phyloP scores from a whole-genome alignment of 1,140 invertebrate genomes.

The Tenebrio molitor region DNA sequence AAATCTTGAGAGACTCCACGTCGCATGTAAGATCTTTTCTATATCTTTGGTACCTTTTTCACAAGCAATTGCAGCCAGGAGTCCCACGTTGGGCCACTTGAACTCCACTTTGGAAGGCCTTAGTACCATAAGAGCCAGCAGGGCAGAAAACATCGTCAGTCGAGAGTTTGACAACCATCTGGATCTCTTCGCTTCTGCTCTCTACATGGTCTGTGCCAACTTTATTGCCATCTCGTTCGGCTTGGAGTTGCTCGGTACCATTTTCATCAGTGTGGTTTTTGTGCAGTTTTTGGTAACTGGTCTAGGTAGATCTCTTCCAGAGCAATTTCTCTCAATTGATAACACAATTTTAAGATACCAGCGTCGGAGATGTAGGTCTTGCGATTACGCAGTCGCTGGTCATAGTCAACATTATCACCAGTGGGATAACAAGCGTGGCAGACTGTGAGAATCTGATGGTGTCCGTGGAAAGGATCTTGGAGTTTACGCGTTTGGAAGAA shows the following conservation, averaged over 20 bases:
- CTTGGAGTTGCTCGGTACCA: conserved; percentile 79
- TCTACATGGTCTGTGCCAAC: conserved; percentile 73
- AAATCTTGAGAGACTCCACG: conserved; percentile 16
- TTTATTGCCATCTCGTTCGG: conserved; percentile 79
- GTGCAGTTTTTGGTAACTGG: conserved; percentile 76
- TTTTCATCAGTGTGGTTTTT: conserved; percentile 78
- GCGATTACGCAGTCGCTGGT: conserved; percentile 82
- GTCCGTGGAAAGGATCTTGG: conserved; percentile 76
- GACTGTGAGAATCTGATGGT: conserved; percentile 85
- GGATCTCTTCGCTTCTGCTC: conserved; percentile 77
- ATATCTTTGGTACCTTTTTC: background rate
- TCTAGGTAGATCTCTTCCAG: conserved; percentile 25
- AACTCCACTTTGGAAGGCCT: conserved; percentile 89
- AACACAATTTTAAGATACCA: conserved; percentile 49
- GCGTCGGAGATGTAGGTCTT: conserved; percentile 79
- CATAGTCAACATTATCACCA: conserved; percentile 83
- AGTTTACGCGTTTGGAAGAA: conserved; percentile 4
- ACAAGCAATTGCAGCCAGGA: conserved; percentile 60
- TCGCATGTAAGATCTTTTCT: conserved; percentile 11
- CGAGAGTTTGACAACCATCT: conserved; percentile 84
- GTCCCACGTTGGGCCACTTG: conserved; percentile 83
- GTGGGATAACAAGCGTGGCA: conserved; percentile 82
- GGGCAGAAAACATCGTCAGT: conserved; percentile 81
- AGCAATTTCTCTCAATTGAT: background rate
- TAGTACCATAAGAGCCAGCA: conserved; percentile 87